Conservation (phyloP, 2,888 invertebrate genomes). For the Cybosia mesomella region DNA sequence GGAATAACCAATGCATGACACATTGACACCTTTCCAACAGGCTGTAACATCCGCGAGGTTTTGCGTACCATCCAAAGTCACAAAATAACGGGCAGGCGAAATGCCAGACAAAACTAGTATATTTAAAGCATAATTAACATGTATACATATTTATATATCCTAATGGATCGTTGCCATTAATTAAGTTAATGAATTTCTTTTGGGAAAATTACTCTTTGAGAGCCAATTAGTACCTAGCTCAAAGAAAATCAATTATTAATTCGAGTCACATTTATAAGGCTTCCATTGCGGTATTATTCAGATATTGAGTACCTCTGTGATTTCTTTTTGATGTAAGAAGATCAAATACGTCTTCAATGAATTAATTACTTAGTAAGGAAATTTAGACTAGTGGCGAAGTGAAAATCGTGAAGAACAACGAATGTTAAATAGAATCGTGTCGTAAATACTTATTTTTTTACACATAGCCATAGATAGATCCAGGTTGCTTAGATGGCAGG, state of each 20-base stretch:
- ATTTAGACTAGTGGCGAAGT: too few relatives aligned
- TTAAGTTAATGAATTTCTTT: slow-evolving; percentile 34
- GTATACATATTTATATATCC: slow-evolving; percentile 34
- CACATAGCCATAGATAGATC: too few relatives aligned
- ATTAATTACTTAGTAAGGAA: not conserved
- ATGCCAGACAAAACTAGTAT: slow-evolving; percentile 2
- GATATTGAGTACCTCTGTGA: slow-evolving; percentile 2
- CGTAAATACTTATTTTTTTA: too few relatives aligned
- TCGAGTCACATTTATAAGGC: slow-evolving; percentile 18
- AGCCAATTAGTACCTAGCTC: slow-evolving; percentile 29
- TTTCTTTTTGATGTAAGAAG: not conserved
- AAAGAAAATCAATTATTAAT: slow-evolving; percentile 23
- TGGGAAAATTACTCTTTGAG: slow-evolving; percentile 25
- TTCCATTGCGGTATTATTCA: not conserved
- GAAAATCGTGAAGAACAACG: too few relatives aligned
- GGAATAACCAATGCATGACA: not conserved
- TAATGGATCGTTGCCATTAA: slow-evolving; percentile 33
- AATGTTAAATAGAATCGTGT: too few relatives aligned
- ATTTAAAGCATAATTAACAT: slow-evolving; percentile 27
- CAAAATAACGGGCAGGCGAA: not conserved
- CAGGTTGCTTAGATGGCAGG: too few relatives aligned
- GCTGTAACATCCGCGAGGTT: not conserved
- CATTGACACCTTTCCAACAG: not conserved
- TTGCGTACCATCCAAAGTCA: not conserved
- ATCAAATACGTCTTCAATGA: not conserved